These are phyloP conservation scores for Cinara cedri DNA, from an alignment of 2,888 invertebrate species.

Conservation along the genomic window DNA sequence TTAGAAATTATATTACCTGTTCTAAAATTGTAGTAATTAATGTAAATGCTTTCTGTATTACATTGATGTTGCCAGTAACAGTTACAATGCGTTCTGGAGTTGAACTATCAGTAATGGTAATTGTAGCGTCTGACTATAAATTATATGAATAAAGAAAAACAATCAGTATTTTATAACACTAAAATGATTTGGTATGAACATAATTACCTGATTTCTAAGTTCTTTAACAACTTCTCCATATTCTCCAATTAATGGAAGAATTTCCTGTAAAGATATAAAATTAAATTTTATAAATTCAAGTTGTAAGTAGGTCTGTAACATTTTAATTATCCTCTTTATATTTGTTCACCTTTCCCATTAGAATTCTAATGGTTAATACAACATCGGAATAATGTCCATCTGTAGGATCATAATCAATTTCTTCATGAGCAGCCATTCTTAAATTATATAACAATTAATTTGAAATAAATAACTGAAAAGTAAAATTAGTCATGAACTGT, in stretches of 20 bases:
- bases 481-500: too few species aligned
- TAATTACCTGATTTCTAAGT: conserved; percentile 96
- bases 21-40: conserved; percentile 99
- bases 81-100: conserved; percentile 99
- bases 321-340: too few species aligned
- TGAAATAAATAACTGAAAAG: too few species aligned
- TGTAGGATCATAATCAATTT: conserved; percentile 37
- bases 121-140: conserved; percentile 94
- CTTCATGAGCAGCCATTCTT: conserved; percentile 36
- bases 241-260: conserved; percentile 95
- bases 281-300: too few species aligned
- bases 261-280: conserved; percentile 74
- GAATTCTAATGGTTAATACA: conserved; percentile 47
- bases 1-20: conserved; percentile 73
- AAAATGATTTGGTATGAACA: neutral
- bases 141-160: conserved; percentile 63
- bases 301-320: too few species aligned
- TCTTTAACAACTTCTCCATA: conserved; percentile 99
- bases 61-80: conserved; percentile 94
- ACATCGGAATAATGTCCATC: conserved; percentile 50
- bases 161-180: too few species aligned
- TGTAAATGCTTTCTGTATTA: conserved; percentile 97
- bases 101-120: conserved; percentile 99
- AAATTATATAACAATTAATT: neutral
- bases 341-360: conserved; percentile 47